Evolutionary conservation across 2,113 vertebrate species (phyloP), one percentile per base, ranked within the genome.

Genomic region (Zapornia atra): DNA sequence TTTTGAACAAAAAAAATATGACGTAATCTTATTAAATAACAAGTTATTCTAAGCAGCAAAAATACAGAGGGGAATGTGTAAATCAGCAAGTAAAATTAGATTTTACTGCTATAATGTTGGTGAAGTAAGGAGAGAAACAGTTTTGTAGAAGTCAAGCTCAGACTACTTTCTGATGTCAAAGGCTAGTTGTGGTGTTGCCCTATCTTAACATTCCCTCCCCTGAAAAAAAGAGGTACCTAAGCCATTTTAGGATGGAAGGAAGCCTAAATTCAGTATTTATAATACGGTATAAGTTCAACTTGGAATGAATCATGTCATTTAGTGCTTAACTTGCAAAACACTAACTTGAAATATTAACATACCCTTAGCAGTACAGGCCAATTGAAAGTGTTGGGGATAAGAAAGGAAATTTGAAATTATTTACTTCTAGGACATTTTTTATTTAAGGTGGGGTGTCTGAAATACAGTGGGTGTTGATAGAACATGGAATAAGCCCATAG

Each of bases 171-270:
- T 84, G 7, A 40, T 86, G 46, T 14, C 16, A 36, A 50, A 65
- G 29, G 29, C 40, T 78, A 40, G 19, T 57, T 12, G 0, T 66
- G 21, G 20, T 81, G 60, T 75, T 92, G 36, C 16, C 5, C 3
- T 86, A 36, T 60, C 10, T 88, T 81, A 83, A 73, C 12, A 22
- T 73, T 84, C 6, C 10, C 6, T 83, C 9, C 15, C 9, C 16
- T 83, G 17, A 6, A 54, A 64, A 65, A 34, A 22, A 82, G 46
- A 66, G 22, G 9, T 94, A 65, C 51, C 25, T 17, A 78, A 81
- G 42, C 25, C 22, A 48, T 71, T 94, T 92, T 87, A 71, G 42
- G 36, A 82, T 92, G n/a, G 51, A 94, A 86, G 34, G 92, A 86
- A 86, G 69, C 18, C 16, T 57, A 44, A 83, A 46, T 65, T 61